Evolutionary conservation across 2,797 vertebrate species (phyloP).

Genomic region (Typhlichthys eigenmanni): DNA sequence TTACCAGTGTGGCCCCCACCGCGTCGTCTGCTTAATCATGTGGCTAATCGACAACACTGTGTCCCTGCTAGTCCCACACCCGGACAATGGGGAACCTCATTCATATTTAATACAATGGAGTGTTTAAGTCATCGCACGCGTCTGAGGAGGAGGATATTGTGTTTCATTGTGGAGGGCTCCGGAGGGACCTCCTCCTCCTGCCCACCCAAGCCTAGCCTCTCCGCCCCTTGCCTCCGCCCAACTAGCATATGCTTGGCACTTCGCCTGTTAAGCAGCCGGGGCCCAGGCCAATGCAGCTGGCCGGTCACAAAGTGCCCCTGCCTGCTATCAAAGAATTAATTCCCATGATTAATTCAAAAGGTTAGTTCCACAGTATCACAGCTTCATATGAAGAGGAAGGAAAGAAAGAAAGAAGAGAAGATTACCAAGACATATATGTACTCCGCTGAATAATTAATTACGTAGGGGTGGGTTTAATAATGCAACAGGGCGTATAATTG

Average conservation of each 20-base stretch:
- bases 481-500: constrained; percentile 75
- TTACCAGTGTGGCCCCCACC: constrained; percentile 89
- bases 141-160: constrained; percentile 85
- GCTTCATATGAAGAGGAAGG: constrained; percentile 56
- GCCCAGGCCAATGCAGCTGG: constrained; percentile 85
- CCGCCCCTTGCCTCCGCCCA: constrained; percentile 60
- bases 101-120: constrained; percentile 96
- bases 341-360: constrained; percentile 87
- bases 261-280: constrained; percentile 80
- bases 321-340: constrained; percentile 76
- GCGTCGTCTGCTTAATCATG: constrained; percentile 98
- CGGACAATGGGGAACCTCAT: constrained; percentile 88
- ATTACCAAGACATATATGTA: constrained; percentile 85
- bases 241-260: constrained; percentile 90
- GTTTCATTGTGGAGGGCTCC: constrained; percentile 88
- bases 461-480: constrained; percentile 75
- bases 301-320: constrained; percentile 57
- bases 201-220: constrained; percentile 70
- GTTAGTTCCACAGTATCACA: constrained; percentile 77
- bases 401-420: constrained; percentile 70
- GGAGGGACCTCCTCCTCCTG: constrained; percentile 74
- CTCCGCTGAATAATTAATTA: constrained; percentile 76
- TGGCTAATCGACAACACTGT: constrained; percentile 89
- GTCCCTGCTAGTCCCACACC: constrained; percentile 79
- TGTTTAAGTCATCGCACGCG: constrained; percentile 93